Evolutionary conservation across 2,113 vertebrate genomes (phyloP).

Genomic region (Crypturellus undulatus): DNA sequence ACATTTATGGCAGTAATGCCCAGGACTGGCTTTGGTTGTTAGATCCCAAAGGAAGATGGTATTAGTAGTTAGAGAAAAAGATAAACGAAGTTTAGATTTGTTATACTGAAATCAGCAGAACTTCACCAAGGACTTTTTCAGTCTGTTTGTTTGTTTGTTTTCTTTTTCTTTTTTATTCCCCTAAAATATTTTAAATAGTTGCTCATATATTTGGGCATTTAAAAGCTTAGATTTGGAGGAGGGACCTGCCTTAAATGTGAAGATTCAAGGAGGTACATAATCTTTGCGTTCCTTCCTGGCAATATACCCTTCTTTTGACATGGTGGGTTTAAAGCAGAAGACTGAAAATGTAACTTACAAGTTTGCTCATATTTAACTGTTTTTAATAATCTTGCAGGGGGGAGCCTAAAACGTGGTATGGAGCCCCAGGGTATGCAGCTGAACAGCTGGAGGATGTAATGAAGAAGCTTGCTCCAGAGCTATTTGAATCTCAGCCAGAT

Average conservation of each 20-base stretch:
- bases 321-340: conserved; percentile 14
- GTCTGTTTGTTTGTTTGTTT: not conserved
- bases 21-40: not conserved
- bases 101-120: not conserved
- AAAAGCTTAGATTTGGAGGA: conserved; percentile 10
- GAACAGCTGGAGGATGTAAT: conserved; percentile 96
- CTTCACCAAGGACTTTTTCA: not conserved
- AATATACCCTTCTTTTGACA: not conserved
- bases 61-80: not conserved
- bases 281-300: not conserved
- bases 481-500: conserved; percentile 97
- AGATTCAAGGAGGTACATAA: not conserved
- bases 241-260: not conserved
- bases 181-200: not conserved
- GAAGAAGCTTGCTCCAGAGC: conserved; percentile 96
- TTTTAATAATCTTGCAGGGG: conserved; percentile 84
- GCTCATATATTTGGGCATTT: not conserved
- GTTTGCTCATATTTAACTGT: conserved; percentile 54
- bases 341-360: conserved; percentile 35
- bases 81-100: not conserved
- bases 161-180: not conserved
- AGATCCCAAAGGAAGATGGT: not conserved
- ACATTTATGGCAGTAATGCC: not conserved
- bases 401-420: conserved; percentile 99
- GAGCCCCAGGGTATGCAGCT: conserved; percentile 94